phyloP scores from a whole-genome alignment of 2,888 invertebrate species.

The Drosophila rubida region DNA sequence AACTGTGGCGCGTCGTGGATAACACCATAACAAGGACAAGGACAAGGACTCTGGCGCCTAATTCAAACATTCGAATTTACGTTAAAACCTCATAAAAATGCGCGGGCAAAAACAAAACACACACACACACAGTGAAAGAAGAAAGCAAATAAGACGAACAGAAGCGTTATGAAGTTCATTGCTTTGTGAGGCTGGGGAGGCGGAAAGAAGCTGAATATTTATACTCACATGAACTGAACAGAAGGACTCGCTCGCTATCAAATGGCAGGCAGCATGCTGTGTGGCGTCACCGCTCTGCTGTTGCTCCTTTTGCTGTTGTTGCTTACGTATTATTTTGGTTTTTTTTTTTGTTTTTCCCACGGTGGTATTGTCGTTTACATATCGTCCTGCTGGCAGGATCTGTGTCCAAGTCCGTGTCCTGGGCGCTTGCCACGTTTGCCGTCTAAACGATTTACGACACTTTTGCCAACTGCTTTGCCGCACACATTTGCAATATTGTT shows the following conservation, averaged over 20 bases:
- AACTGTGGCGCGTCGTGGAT: slow-evolving; percentile 31
- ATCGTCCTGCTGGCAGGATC: slow-evolving; percentile 45
- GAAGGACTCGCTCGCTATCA: slow-evolving; percentile 38
- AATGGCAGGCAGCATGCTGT: slow-evolving; percentile 47
- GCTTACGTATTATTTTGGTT: slow-evolving; percentile 7
- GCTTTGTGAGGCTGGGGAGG: not conserved
- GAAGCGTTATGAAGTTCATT: slow-evolving; percentile 59
- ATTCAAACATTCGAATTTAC: slow-evolving; percentile 68
- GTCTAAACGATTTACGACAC: slow-evolving; percentile 81
- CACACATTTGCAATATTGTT: slow-evolving; percentile 76
- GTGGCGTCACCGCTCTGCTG: slow-evolving; percentile 26
- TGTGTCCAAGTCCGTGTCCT: slow-evolving; percentile 34
- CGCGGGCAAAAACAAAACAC: slow-evolving; percentile 32
- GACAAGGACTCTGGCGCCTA: slow-evolving; percentile 38
- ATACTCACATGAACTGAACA: slow-evolving; percentile 52
- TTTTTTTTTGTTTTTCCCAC: slow-evolving; percentile 66
- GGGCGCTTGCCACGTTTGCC: slow-evolving; percentile 68
- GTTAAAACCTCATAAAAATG: slow-evolving; percentile 72
- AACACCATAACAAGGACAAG: slow-evolving; percentile 21
- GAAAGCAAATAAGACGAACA: slow-evolving; percentile 27
- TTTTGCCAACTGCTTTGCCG: slow-evolving; percentile 77
- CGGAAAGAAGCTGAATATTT: slow-evolving; percentile 27
- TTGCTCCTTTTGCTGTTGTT: slow-evolving; percentile 37
- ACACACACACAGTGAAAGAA: no score
- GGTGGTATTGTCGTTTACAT: slow-evolving; percentile 72